A percentile compares a stretch with the other conserved stretches of the same genome.
These are phyloP conservation scores for Cassiopea xamachana DNA, from an alignment of 30 jellyfish, hydroid and myxozoan genomes.

Conservation along the genomic window DNA sequence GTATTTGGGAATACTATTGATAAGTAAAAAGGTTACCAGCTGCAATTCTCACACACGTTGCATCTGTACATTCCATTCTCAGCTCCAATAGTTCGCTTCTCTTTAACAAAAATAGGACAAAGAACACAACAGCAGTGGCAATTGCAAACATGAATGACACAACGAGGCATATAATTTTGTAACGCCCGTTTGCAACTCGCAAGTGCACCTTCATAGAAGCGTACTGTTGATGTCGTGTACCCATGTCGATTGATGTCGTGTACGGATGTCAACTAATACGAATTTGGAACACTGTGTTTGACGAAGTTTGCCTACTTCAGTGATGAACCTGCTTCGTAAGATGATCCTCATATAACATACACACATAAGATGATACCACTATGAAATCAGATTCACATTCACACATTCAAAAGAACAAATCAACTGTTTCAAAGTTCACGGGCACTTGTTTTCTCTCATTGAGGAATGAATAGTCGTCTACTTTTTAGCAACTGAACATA, in stretches of 20 bases:
- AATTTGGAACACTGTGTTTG: not conserved
- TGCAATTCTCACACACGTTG: conserved; percentile 21
- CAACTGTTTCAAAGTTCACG: no score
- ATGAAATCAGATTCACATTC: no score
- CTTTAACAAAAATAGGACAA: conserved; percentile 5
- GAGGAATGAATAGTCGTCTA: no score
- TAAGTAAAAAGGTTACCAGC: not conserved
- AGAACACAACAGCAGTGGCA: conserved; percentile 18
- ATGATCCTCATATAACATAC: not conserved
- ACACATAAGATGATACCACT: not conserved
- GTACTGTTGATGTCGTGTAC: conserved; percentile 43
- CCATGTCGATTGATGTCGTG: not conserved
- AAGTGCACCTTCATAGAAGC: conserved; percentile 35
- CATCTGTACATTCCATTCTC: not conserved
- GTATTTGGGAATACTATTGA: no score
- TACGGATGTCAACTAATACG: not conserved
- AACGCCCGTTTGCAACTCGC: not conserved
- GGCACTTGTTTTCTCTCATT: no score
- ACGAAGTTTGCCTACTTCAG: not conserved
- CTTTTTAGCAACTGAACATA: no score
- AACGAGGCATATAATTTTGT: conserved; percentile 28
- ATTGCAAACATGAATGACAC: conserved; percentile 2
- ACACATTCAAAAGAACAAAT: not conserved
- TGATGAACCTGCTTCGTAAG: not conserved
- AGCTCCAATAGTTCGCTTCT: not conserved